Evolutionary conservation across 2,113 vertebrate species (phyloP), one percentile per base, ranked within the genome.

Genomic region (Coptodon rendalli): DNA sequence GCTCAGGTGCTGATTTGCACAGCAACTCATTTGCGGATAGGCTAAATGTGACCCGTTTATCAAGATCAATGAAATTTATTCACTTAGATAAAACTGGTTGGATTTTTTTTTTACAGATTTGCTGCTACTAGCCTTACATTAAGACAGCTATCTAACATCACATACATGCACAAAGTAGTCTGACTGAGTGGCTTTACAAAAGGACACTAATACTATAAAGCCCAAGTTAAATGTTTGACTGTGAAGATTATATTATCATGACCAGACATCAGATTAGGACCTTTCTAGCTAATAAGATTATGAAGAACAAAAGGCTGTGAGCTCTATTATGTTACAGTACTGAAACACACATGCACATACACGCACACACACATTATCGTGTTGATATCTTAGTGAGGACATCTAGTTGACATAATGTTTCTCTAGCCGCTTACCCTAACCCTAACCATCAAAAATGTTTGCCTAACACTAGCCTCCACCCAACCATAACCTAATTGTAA

Each of bases 201-300:
- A 68, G 76, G 34, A 86, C 34, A 85, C 84, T 56, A 80, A 80
- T 22, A 6, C 50, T 38, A 14, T 38, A 48, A 63, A 80, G 34
- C 50, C 48, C 10, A 13, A 91, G 40, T 63, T 61, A 82, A 90
- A 90, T 3, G 9, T 36, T 82, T 80, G 43, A 66, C 59, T 1
- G 7, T 73, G 81, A 53, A 78, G 80, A 88, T 31, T 87, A 24
- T 24, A 78, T 86, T 79, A 91, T 81, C 68, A 56, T 80, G 50
- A 90, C 90, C 19, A 40, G 81, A 66, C 85, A 90, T 93, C 61
- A 80, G 85, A 89, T 91, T 86, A 83, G 81, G 22, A 34, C 59
- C 52, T 71, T 31, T 24, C 56, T 5, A 52, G 79, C 79, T 90
- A 86, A 93, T 89, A 34, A 59, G 63, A 90, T 89, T 87, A 80